Evolutionary conservation across 2,113 vertebrate genomes (phyloP).

Genomic region (Pluvialis apricaria): DNA sequence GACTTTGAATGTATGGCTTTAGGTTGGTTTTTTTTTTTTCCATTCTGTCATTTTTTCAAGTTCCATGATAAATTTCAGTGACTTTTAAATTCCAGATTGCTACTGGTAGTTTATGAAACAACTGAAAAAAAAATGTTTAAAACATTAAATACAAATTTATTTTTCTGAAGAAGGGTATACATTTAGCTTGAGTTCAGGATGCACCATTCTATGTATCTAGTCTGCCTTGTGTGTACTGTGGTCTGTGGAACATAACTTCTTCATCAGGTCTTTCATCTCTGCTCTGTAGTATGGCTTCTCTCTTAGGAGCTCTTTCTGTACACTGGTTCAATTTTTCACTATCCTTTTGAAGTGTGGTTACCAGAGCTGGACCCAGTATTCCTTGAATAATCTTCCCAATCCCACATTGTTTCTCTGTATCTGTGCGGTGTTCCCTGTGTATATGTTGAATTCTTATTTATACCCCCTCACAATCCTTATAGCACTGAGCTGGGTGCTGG

Average conservation of each 20-base stretch:
- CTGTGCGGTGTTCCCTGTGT: not conserved
- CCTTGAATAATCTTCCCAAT: not conserved
- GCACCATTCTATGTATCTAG: rapidly evolving
- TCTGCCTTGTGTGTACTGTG: not conserved
- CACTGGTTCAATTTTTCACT: not conserved
- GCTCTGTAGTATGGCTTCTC: not conserved
- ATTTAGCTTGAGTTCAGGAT: not conserved
- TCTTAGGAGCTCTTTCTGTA: not conserved
- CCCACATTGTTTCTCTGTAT: not conserved
- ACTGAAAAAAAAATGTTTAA: not conserved
- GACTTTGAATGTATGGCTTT: not conserved
- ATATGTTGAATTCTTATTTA: not conserved
- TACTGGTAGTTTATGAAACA: not conserved
- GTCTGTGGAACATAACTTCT: not conserved
- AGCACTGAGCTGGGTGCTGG: not conserved
- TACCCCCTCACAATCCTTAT: not conserved
- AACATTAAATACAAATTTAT: not conserved
- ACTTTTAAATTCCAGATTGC: not conserved
- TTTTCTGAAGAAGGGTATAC: not conserved
- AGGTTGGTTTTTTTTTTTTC: not conserved
- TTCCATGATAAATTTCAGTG: not conserved
- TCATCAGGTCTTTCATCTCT: not conserved
- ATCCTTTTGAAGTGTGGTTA: not conserved
- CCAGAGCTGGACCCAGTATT: not conserved
- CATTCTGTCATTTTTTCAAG: not conserved